These are phyloP conservation scores for Chunga burmeisteri DNA, from an alignment of 2,113 vertebrate species.

Conservation along the genomic window DNA sequence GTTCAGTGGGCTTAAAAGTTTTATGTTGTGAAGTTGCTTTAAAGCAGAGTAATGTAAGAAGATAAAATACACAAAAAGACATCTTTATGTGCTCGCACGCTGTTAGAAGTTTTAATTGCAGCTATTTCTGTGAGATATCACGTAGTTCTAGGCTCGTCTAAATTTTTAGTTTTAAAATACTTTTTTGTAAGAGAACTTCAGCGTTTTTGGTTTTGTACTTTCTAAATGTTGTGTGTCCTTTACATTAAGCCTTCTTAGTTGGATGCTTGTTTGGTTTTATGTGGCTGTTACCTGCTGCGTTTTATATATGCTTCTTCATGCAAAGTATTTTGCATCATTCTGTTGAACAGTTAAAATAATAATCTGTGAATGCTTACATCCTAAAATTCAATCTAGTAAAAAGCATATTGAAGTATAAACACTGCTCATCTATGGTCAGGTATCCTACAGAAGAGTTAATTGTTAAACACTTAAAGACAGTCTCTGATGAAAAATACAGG, in stretches of 20 bases:
- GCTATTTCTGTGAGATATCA: fast-evolving
- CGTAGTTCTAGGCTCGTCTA: neutral
- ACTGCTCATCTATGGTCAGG: fast-evolving
- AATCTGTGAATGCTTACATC: neutral
- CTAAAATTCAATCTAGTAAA: neutral
- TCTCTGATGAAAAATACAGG: neutral
- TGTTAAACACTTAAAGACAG: neutral
- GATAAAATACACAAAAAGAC: neutral
- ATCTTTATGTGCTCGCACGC: fast-evolving
- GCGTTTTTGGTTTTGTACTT: neutral
- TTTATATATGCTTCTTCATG: neutral
- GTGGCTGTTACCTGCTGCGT: neutral
- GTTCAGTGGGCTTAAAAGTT: neutral
- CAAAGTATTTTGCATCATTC: neutral
- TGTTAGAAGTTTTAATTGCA: neutral
- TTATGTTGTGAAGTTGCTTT: neutral
- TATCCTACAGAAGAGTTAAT: neutral
- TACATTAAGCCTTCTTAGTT: neutral
- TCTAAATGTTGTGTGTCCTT: neutral
- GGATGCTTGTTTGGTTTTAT: neutral
- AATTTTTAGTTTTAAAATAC: neutral
- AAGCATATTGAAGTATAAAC: neutral
- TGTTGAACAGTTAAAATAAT: neutral
- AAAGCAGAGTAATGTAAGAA: neutral
- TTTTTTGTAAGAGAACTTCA: neutral